A percentile compares a stretch with the other conserved stretches of the same genome.
phyloP scores from a whole-genome alignment of 2,113 vertebrate genomes.

The Toxotes chatareus region DNA sequence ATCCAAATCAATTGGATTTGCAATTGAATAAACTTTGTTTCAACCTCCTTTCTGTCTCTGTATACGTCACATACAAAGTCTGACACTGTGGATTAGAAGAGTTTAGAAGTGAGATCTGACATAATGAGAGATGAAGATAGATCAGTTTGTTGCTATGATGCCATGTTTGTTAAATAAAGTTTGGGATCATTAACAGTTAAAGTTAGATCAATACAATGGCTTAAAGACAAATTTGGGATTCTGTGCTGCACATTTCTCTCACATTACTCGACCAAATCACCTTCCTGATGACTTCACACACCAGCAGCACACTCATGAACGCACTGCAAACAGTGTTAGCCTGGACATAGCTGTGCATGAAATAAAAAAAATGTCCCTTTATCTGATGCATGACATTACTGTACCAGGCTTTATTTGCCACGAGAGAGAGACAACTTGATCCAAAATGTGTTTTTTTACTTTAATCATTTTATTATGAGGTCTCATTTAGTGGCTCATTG shows the following conservation, averaged over 20 bases:
- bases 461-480: not conserved
- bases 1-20: conserved; percentile 62
- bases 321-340: no score
- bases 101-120: conserved; percentile 8
- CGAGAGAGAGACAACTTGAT: not conserved
- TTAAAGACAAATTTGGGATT: no score
- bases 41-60: not conserved
- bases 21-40: conserved; percentile 59
- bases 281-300: no score
- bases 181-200: not conserved
- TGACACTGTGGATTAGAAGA: conserved; percentile 14
- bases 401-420: not conserved
- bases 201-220: not conserved
- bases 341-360: no score
- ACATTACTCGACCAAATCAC: no score
- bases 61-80: not conserved
- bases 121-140: conserved; percentile 6
- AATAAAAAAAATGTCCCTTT: not conserved
- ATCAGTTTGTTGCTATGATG: not conserved
- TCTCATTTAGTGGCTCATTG: not conserved
- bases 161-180: not conserved
- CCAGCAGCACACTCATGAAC: no score
- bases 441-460: not conserved
- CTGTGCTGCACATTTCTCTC: no score
- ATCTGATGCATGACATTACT: not conserved